Base-by-base conservation (phyloP, 2,113 vertebrate species). In the Hemichromis elongatus region DNA sequence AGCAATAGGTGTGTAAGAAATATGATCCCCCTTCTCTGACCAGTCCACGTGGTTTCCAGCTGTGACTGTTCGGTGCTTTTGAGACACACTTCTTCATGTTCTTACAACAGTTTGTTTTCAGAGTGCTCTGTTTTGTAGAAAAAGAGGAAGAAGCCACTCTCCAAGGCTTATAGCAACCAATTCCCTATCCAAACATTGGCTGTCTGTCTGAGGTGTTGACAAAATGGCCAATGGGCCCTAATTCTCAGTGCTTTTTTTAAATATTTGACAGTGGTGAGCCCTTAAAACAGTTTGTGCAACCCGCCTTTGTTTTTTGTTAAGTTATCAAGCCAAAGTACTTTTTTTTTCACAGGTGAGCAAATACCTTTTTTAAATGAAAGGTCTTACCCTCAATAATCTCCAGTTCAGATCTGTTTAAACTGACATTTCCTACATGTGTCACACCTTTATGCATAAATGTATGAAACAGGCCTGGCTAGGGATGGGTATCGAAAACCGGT, bases 101-200 rank as follows among this genome's bases (percentile, higher is more conserved):
- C 89, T 90, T 73, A 77, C 13, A 33, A 70, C 89, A 68, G 90
- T 94, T 91, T 92, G 89, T 94, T 94, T 94, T 93, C 45, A 26
- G 68, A 88, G 70, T 2, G 73, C 73, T 86, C 81, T 86, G 82
- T 89, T 90, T 83, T 89, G n/a, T 81, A 86, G 61, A 63, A 86
- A 73, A 77, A 86, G 91, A 93, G 94, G 94, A 95, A 95, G 92
- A 91, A 86, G 63, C 93, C 92, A 95, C 94, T 94, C 87, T 77
- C 90, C 77, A 24, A 30, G 10, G 87, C 90, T 91, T 91, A 91
- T 83, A 88, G 81, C 87, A 88, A 70, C 87, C 89, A 77, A 68
- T 90, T 89, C 80, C 81, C 84, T 88, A 83, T 84, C 91, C 89
- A 95, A 93, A 93, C 93, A 95, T 3, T 84, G 86, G 59, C 56